Conservation (phyloP, 2,888 invertebrate genomes). For the Caenorhabditis sp. region DNA sequence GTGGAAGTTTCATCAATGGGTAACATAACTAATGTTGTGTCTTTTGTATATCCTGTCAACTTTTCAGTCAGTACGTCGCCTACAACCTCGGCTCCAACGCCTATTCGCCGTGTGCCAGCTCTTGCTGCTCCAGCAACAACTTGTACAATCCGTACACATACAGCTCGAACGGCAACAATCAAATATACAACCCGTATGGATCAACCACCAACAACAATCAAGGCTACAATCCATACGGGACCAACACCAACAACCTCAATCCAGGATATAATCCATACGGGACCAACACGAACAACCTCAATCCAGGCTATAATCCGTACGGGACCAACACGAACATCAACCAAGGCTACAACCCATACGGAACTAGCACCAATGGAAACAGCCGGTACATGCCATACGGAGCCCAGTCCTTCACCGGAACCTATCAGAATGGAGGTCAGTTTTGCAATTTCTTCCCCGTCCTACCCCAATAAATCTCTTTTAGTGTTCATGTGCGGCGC, state of each 20-base stretch:
- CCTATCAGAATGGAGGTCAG: conserved; percentile 50
- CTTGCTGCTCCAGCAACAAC: conserved; percentile 60
- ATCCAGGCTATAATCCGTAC: neutral
- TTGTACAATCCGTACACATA: conserved; percentile 45
- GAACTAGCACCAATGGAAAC: neutral
- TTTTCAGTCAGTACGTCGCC: conserved; percentile 66
- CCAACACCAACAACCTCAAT: conserved; percentile 15
- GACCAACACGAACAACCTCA: neutral
- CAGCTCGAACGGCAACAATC: neutral
- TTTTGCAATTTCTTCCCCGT: neutral
- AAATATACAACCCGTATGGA: conserved; percentile 16
- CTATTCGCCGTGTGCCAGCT: conserved; percentile 67
- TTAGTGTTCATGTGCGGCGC: conserved; percentile 51
- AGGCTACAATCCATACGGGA: conserved; percentile 32
- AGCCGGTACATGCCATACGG: conserved; percentile 36
- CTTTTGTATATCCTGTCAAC: neutral
- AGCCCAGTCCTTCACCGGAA: conserved; percentile 45
- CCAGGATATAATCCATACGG: conserved; percentile 15
- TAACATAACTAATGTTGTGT: neutral
- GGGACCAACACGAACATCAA: conserved; percentile 12
- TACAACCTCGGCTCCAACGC: conserved; percentile 59
- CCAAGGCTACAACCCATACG: neutral
- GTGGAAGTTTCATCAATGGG: conserved; percentile 64
- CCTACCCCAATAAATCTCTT: neutral
- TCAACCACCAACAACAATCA: neutral